These are phyloP conservation scores for Orthosia cruda DNA, from an alignment of 2,888 invertebrate genomes.

Conservation along the genomic window DNA sequence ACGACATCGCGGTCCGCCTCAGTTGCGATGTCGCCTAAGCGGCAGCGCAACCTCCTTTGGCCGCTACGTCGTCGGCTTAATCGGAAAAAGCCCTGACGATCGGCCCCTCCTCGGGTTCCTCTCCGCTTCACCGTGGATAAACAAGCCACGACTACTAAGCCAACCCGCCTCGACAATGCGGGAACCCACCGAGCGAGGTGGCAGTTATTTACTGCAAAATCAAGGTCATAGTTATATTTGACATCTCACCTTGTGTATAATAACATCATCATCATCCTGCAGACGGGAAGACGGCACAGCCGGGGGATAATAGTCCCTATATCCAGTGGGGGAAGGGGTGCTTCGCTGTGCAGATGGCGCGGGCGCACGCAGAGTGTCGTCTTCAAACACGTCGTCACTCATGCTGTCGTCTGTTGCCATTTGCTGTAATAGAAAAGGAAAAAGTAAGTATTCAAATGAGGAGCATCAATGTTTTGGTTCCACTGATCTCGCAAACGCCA, in stretches of 20 bases:
- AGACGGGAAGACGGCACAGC: constrained; percentile 93
- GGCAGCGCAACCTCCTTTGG: too few species aligned
- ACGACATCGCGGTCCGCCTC: too few species aligned
- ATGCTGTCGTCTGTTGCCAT: constrained; percentile 95
- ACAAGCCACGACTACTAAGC: too few species aligned
- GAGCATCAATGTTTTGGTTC: not conserved
- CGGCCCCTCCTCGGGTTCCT: too few species aligned
- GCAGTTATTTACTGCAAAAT: too few species aligned
- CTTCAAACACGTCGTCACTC: constrained; percentile 96
- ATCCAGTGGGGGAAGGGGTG: constrained; percentile 95
- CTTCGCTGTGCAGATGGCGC: constrained; percentile 81
- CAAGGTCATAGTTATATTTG: not conserved
- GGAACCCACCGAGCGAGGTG: too few species aligned
- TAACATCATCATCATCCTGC: constrained; percentile 91
- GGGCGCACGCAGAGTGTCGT: constrained; percentile 86
- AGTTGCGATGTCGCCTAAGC: too few species aligned
- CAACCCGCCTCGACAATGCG: too few species aligned
- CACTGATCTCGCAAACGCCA: not conserved
- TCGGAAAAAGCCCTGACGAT: too few species aligned
- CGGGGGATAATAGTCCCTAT: constrained; percentile 95
- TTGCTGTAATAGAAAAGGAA: constrained; percentile 79
- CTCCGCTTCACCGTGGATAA: too few species aligned
- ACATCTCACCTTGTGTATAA: constrained; percentile 93
- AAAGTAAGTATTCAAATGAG: not conserved
- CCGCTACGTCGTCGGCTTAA: too few species aligned